These are phyloP conservation scores for Tauraco hartlaubi DNA, from an alignment of 2,797 vertebrate genomes.

Conservation along the genomic window DNA sequence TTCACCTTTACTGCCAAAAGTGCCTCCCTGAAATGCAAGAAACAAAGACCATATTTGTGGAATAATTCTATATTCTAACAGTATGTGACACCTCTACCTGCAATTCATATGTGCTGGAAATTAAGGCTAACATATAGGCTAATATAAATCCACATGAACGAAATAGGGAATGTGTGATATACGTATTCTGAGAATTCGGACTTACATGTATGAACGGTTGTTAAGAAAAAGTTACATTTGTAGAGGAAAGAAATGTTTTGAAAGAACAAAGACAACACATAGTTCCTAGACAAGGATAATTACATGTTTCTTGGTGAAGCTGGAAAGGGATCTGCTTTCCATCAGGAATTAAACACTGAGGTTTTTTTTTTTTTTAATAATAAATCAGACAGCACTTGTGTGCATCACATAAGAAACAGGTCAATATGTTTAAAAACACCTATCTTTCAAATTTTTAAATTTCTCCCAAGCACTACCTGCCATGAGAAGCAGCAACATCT, in stretches of 20 bases:
- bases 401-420: neutral
- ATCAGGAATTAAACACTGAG: neutral
- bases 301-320: neutral
- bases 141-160: neutral
- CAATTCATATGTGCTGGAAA: neutral
- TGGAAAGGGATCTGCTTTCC: slow-evolving; percentile 43
- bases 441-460: neutral
- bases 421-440: neutral
- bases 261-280: neutral
- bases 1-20: neutral
- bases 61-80: neutral
- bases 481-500: neutral
- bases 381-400: neutral
- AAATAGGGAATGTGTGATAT: neutral
- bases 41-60: neutral
- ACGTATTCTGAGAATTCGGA: neutral
- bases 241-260: neutral
- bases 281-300: slow-evolving; percentile 9
- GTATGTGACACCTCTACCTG: neutral
- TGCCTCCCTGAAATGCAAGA: neutral
- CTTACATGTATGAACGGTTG: neutral
- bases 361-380: neutral
- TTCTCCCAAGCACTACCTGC: neutral
- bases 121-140: neutral
- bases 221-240: neutral